These are phyloP conservation scores for Anastrepha obliqua DNA, from an alignment of 1,140 invertebrate species.

Conservation along the genomic window DNA sequence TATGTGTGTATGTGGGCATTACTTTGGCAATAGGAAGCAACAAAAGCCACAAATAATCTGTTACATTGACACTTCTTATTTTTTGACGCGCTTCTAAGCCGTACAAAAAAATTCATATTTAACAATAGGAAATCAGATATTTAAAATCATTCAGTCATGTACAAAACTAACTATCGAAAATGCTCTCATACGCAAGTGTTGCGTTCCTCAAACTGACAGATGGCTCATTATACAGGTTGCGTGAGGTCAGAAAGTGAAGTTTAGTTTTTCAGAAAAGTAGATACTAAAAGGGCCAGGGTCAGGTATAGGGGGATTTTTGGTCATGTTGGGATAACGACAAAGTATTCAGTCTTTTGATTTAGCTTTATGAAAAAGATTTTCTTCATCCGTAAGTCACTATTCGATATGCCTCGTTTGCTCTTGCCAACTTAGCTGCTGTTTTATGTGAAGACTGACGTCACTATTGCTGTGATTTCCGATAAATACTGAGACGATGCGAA, in stretches of 20 bases:
- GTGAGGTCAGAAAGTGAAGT: not conserved
- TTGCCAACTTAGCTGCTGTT: too few species aligned
- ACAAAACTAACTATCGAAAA: not conserved
- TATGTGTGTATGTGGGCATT: not conserved
- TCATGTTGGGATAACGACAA: too few species aligned
- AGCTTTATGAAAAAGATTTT: too few species aligned
- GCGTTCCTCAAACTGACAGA: not conserved
- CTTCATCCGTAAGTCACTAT: too few species aligned
- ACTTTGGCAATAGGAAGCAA: slow-evolving; percentile 30
- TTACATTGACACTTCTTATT: slow-evolving; percentile 40
- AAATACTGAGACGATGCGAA: too few species aligned
- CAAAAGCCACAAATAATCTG: slow-evolving; percentile 21
- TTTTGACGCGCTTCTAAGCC: not conserved
- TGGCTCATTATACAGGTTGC: not conserved
- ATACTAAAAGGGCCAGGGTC: too few species aligned
- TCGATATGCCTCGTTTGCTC: too few species aligned
- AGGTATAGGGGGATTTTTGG: too few species aligned
- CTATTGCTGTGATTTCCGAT: too few species aligned
- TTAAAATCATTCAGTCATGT: not conserved
- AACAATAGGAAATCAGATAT: not conserved
- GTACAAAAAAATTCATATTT: not conserved
- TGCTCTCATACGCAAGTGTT: not conserved
- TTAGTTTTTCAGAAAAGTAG: too few species aligned
- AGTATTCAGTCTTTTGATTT: too few species aligned
- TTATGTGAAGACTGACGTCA: too few species aligned